phyloP scores from a whole-genome alignment of 2,888 invertebrate species.

The Chromoteleia sp. region DNA sequence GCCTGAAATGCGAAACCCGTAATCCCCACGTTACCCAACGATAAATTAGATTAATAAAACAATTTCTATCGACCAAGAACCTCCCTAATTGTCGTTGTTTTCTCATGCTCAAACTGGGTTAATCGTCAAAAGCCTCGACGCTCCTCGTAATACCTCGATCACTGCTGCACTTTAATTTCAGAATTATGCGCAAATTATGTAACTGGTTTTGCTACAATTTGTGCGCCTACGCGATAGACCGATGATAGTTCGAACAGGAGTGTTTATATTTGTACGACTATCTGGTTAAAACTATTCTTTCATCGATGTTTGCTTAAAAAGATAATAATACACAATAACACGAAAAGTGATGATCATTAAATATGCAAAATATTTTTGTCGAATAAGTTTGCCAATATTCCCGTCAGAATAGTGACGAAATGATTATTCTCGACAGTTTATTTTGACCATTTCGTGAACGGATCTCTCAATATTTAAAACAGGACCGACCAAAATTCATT shows the following conservation, averaged over 20 bases:
- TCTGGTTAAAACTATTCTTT: not conserved
- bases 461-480: too few relatives aligned
- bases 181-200: conserved; percentile 60
- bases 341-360: too few relatives aligned
- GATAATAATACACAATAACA: too few relatives aligned
- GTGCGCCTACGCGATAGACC: conserved; percentile 1
- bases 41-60: conserved; percentile 67
- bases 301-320: too few relatives aligned
- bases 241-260: conserved; percentile 27
- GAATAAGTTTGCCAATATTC: too few relatives aligned
- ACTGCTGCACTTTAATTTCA: conserved; percentile 66
- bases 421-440: too few relatives aligned
- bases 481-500: too few relatives aligned
- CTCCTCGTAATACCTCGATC: conserved; percentile 64
- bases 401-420: too few relatives aligned
- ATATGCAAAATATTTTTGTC: too few relatives aligned
- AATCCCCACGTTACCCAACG: conserved; percentile 56
- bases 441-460: too few relatives aligned
- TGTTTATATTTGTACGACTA: conserved; percentile 19
- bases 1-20: conserved; percentile 47
- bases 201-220: conserved; percentile 37
- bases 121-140: conserved; percentile 65
- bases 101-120: conserved; percentile 65
- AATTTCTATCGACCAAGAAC: conserved; percentile 61
- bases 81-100: conserved; percentile 67